Conservation (phyloP, 2,888 invertebrate genomes). For the Cephonodes hylas region DNA sequence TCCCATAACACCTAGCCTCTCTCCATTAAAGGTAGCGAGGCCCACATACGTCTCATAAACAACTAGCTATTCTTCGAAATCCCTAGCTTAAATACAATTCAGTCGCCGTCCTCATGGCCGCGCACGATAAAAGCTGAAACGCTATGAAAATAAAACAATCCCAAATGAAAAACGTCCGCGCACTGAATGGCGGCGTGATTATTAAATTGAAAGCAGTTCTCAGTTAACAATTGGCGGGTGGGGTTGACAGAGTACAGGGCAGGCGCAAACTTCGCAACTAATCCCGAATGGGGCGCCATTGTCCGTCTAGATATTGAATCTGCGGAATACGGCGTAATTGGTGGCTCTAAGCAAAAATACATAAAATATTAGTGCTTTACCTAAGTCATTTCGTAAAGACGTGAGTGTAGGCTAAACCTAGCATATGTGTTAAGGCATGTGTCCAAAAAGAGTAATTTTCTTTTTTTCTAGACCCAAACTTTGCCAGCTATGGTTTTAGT, state of each 20-base stretch:
- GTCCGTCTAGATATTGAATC: not conserved
- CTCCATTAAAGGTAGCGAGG: too few relatives aligned
- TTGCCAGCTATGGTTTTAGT: too few relatives aligned
- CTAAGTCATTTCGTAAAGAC: too few relatives aligned
- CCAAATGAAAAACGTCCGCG: constrained; percentile 67
- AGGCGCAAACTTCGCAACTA: constrained; percentile 30
- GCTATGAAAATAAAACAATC: constrained; percentile 73
- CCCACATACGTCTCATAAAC: constrained; percentile 6
- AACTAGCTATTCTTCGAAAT: too few relatives aligned
- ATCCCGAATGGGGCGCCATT: constrained; percentile 22
- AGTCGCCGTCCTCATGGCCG: constrained; percentile 39
- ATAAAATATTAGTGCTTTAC: too few relatives aligned
- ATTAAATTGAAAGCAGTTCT: constrained; percentile 76
- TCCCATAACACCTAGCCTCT: too few relatives aligned
- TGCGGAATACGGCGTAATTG: not conserved
- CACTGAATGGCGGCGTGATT: constrained; percentile 58
- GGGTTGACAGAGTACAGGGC: constrained; percentile 39
- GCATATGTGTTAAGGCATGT: too few relatives aligned
- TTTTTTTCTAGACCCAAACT: too few relatives aligned
- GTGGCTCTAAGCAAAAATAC: too few relatives aligned
- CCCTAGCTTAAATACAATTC: too few relatives aligned
- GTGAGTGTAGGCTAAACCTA: too few relatives aligned
- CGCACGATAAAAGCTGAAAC: constrained; percentile 46
- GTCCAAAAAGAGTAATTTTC: too few relatives aligned
- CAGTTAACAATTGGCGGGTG: constrained; percentile 40